Conservation (phyloP, 1,140 invertebrate species). For the Cephus cinctus region DNA sequence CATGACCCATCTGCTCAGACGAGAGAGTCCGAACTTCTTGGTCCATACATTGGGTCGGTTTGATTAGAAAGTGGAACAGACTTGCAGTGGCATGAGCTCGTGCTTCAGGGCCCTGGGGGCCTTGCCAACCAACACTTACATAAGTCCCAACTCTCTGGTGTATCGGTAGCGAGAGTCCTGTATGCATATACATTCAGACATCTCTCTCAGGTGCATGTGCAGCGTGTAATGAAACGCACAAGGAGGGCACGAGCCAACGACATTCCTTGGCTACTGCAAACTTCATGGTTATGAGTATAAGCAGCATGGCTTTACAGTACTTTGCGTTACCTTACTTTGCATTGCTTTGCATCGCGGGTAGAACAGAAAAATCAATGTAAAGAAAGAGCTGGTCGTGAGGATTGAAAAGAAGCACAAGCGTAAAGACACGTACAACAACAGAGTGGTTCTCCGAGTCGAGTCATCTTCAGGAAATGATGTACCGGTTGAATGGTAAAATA, state of each 20-base stretch:
- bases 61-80: conserved; percentile 54
- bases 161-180: background rate
- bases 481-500: no score
- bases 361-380: no score
- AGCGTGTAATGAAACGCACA: conserved; percentile 12
- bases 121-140: conserved; percentile 38
- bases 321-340: background rate
- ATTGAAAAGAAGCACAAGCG: no score
- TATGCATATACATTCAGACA: background rate
- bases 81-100: conserved; percentile 31
- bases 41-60: conserved; percentile 38
- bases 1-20: no score
- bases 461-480: no score
- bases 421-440: no score
- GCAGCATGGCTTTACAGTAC: background rate
- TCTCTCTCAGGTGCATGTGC: background rate
- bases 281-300: background rate
- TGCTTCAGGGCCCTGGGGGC: conserved; percentile 30
- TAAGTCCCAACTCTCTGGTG: conserved; percentile 17
- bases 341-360: background rate
- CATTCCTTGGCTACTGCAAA: conserved; percentile 25
- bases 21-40: no score
- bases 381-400: no score
- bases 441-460: no score
- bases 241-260: conserved; percentile 33